Evolutionary conservation across 2,797 vertebrate species (phyloP), one percentile per base, ranked within the genome.

Genomic region (Epinephelus coioides): DNA sequence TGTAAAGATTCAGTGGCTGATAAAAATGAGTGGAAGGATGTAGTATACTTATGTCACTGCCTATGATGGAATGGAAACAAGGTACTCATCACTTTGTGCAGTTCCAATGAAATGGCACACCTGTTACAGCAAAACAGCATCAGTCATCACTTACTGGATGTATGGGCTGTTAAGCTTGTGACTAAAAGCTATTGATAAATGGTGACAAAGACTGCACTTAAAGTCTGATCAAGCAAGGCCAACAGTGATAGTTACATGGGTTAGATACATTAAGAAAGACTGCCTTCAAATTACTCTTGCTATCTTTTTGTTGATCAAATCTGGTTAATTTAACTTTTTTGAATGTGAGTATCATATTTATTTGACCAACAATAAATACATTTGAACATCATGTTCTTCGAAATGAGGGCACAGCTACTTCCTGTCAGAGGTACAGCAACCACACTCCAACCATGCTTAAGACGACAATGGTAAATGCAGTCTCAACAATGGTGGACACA

Each of bases 401-500:
- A 43, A 47, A 27, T 23, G 3, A 68, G 13, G 13, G 11, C 40
- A 11, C 12, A 7, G 21, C 21, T 7, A 1, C 59, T 53, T 71
- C 19, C 30, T 40, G 14, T 43, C 46, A 64, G 6, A 34, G 40
- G 10, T 43, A 65, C 46, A 51, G 61, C 6, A 0, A 34, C 30
- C 40, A 43, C 7, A 9, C 38, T 27, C 23, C 43, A 27, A 21
- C 19, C 49, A 46, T 30, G 34, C 63, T 55, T 27, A 15, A 64
- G 8, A 46, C 12, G 13, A 63, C 40, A 43, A 81, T 78, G 61
- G 49, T 17, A 56, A 74, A 25, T 65, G 18, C 43, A 23, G 18
- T 43, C 25, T 55, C n/a, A 30, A 69, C 40, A 83, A 43, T 19
- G 6, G 76, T 30, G 30, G 40, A 69, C 43, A 49, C n/a, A 40